Evolutionary conservation across 1,140 invertebrate species (phyloP).

Genomic region (Ostrea edulis): DNA sequence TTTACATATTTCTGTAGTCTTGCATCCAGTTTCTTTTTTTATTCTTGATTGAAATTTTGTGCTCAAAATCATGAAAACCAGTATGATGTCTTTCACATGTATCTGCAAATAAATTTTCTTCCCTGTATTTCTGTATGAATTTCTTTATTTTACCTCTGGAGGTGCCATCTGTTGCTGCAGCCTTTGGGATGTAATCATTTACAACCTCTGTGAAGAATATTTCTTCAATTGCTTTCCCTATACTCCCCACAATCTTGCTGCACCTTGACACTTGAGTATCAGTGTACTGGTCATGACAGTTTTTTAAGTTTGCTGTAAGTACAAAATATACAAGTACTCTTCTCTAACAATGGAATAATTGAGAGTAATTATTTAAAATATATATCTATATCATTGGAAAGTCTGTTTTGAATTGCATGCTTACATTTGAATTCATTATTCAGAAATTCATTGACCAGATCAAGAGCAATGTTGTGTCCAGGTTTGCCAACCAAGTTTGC

Average conservation of each 20-base stretch:
- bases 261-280: slow-evolving; percentile 45
- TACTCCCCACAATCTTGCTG: slow-evolving; percentile 49
- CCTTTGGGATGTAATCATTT: slow-evolving; percentile 36
- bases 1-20: slow-evolving; percentile 42
- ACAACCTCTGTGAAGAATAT: no score
- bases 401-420: neutral
- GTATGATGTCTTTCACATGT: slow-evolving; percentile 24
- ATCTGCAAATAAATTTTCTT: slow-evolving; percentile 43
- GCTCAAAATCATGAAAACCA: slow-evolving; percentile 38
- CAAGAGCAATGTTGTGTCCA: slow-evolving; percentile 49
- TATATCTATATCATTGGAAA: no score
- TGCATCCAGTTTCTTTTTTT: slow-evolving; percentile 31
- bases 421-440: no score
- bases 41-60: slow-evolving; percentile 38
- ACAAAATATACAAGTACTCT: neutral
- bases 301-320: slow-evolving; percentile 40
- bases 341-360: neutral
- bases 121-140: slow-evolving; percentile 42
- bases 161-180: neutral
- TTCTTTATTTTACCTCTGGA: slow-evolving; percentile 41
- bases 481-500: slow-evolving; percentile 49
- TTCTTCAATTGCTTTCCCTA: slow-evolving; percentile 53
- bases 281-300: slow-evolving; percentile 52
- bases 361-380: no score
- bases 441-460: slow-evolving; percentile 59